Evolutionary conservation across 2,797 vertebrate genomes (phyloP), one percentile per base, ranked within the genome.

Genomic region (Siniperca scherzeri): DNA sequence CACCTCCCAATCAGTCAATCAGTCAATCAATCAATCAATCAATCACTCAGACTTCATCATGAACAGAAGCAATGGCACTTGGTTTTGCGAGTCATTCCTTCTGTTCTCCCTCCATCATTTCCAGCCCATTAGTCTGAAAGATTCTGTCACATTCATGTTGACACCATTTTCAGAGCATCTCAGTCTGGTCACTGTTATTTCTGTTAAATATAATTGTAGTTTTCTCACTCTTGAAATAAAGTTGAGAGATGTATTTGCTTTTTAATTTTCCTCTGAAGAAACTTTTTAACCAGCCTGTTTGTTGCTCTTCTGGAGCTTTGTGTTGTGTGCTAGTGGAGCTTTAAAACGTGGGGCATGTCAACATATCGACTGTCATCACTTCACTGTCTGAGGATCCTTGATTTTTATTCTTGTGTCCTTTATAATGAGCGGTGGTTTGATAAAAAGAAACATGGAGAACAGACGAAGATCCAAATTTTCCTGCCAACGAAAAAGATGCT

Each of bases 21-120:
- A 21, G 30, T 59, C 70, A 13, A 16, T 75, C 38, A 21, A 2
- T 55, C 53, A 4, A 3, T 25, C 44, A 33, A 12, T 59, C 70
- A 13, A 16, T 75, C 38, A 21, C 25, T 70, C 67, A 42, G 8
- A 50, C 33, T 55, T 62, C 48, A 22, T 36, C 42, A n/a, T 10
- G 12, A 62, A 38, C 25, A 19, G 16, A 60, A 68, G 52, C 40
- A 52, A 25, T 7, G 4, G 11, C 50, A 1, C 73, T 64, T 50
- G 48, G 52, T 70, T 70, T 40, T 11, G 30, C 70, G 59, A 70
- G 42, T 72, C 59, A 42, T 61, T 70, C 50, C 40, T n/a, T 42
- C 53, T 68, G 69, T 67, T 40, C 61, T 66, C 30, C 38, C 27
- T 57, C 22, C 52, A 22, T 50, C 69, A 38, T 46, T 25, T 68